These are phyloP conservation scores for Grallaria varia DNA, from an alignment of 2,113 vertebrate species.

Conservation along the genomic window DNA sequence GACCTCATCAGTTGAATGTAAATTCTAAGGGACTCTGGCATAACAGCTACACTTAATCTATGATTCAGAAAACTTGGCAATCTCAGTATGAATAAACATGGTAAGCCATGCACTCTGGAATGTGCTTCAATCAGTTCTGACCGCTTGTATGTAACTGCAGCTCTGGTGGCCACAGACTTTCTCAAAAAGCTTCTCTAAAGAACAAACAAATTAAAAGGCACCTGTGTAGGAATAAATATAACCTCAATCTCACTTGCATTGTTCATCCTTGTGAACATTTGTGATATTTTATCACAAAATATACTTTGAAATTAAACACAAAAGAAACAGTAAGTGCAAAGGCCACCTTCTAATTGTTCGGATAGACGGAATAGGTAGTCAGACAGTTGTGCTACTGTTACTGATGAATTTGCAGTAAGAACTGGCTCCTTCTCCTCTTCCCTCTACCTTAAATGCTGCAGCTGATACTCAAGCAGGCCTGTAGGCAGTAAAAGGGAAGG, in stretches of 20 bases:
- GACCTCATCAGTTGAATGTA: no score
- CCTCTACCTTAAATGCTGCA: neutral
- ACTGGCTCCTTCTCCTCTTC: neutral
- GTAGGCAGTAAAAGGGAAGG: neutral
- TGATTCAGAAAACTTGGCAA: no score
- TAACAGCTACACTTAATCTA: no score
- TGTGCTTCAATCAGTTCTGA: neutral
- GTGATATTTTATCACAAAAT: neutral
- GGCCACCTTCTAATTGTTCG: neutral
- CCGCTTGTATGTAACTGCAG: neutral
- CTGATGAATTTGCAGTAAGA: neutral
- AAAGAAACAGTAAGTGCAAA: neutral
- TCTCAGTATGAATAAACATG: no score
- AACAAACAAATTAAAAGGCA: neutral
- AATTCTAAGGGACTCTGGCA: no score
- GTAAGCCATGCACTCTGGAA: no score
- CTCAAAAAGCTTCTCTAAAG: neutral
- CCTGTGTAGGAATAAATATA: neutral
- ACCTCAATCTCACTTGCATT: neutral
- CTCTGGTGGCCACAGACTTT: neutral
- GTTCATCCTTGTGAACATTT: neutral
- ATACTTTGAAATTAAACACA: neutral
- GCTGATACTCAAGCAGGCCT: neutral
- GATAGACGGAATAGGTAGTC: no score
- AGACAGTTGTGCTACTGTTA: neutral